Percentiles rank a stretch among this genome's conserved stretches.
These are phyloP conservation scores for Australoheros scitulus DNA, from an alignment of 2,113 vertebrate genomes.

Conservation along the genomic window DNA sequence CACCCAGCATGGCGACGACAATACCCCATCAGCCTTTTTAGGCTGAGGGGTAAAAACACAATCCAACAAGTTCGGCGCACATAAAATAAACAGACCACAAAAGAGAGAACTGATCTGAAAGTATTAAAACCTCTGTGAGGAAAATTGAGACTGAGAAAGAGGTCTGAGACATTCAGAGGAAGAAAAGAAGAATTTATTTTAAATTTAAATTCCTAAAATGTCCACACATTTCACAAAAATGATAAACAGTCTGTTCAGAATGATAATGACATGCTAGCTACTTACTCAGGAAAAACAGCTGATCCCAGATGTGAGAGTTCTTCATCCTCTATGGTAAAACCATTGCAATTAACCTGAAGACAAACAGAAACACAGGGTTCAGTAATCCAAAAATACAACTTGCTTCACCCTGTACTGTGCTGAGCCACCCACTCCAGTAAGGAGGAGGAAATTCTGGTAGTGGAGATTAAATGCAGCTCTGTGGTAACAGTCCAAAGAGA, in stretches of 20 bases:
- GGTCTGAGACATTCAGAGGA: neutral
- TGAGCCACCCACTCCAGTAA: neutral
- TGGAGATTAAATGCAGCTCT: slow-evolving; percentile 22
- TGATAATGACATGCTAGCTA: neutral
- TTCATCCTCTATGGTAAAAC: slow-evolving; percentile 98
- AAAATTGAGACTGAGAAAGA: neutral
- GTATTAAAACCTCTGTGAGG: neutral
- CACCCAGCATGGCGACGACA: too few relatives aligned
- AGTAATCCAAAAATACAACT: neutral
- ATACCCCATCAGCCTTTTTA: too few relatives aligned
- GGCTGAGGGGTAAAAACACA: neutral
- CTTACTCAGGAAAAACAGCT: slow-evolving; percentile 96
- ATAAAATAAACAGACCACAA: neutral
- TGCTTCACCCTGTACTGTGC: neutral
- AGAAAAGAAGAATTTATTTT: neutral
- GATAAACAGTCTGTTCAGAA: neutral
- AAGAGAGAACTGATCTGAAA: neutral
- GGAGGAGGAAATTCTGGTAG: slow-evolving; percentile 11
- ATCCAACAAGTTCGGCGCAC: too few relatives aligned
- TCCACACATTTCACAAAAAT: neutral
- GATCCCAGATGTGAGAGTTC: slow-evolving; percentile 97
- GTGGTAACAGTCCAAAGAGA: slow-evolving; percentile 19
- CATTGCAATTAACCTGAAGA: slow-evolving; percentile 95
- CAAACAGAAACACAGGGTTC: neutral
- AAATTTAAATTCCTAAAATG: neutral